Base-by-base conservation (phyloP, 1,140 invertebrate genomes). In the Arion vulgaris region DNA sequence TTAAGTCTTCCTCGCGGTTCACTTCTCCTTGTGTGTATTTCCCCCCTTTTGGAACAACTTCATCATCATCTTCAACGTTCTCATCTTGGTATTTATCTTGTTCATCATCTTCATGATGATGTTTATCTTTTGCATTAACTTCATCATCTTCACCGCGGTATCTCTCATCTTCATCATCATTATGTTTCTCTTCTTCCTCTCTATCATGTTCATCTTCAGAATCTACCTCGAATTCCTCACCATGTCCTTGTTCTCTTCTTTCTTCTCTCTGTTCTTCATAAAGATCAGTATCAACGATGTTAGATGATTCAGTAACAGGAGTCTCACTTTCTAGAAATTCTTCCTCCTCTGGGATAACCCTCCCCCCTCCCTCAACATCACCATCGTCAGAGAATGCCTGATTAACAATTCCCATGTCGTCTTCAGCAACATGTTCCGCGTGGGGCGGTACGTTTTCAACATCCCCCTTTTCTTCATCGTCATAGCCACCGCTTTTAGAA, bases 311-410 rank as follows among this genome's bases (percentile, higher is more conserved):
- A 39, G 71, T 9, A 39, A 9, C 11, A 23, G 38, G 17, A 26
- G 71, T 4, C 36, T 73, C 71, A 26, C 41, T 73, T 23, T 41
- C 71, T 1, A 41, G 7, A 73, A 41, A 2, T n/a, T 73, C 71
- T n/a, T 73, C 71, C 17, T 62, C 49, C 17, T 78, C 76, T 41
- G 39, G n/a, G 1, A n/a, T 4, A 15, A 78, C 66, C 1, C 28
- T 53, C 41, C 26, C 53, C 34, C 53, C 45, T 28, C 32, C 49
- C 11, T 78, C 76, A 0, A 23, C 9, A 17, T 78, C 76, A 0
- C 28, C 76, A 36, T 78, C 53, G n/a, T 78, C 76, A 17, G 73
- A 75, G 32, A 75, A 75, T 34, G 15, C 73, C 28, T 75, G 73
- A 32, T 75, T 75, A 2, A 75, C 73, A 51, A 75, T 75, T 17